Percentiles rank a stretch among this genome's conserved stretches.
Evolutionary conservation across 2,888 invertebrate species (phyloP).

Genomic region (Seira sanloemensis): DNA sequence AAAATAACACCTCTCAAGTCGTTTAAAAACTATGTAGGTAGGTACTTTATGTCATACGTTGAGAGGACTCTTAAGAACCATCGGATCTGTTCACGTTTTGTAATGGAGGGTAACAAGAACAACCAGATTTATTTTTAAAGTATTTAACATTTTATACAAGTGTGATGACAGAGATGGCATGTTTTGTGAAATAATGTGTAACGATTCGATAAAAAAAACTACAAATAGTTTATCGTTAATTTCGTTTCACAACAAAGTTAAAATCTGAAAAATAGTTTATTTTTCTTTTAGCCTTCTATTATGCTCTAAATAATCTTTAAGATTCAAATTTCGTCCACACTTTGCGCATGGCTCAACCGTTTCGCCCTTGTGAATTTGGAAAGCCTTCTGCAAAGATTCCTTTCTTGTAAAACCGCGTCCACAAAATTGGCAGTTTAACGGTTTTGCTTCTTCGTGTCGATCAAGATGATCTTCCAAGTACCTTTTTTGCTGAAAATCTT

Average conservation of each 20-base stretch:
- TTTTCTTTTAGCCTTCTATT: conserved; percentile 34
- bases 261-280: no score
- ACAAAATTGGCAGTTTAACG: conserved; percentile 56
- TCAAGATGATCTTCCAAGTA: conserved; percentile 60
- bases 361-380: conserved; percentile 59
- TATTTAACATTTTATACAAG: not conserved
- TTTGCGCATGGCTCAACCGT: conserved; percentile 46
- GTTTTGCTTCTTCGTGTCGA: conserved; percentile 51
- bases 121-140: not conserved
- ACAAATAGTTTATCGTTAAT: not conserved
- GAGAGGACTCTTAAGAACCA: not conserved
- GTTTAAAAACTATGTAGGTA: not conserved
- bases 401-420: conserved; percentile 38
- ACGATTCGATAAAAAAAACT: not conserved
- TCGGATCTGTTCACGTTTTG: not conserved
- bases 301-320: conserved; percentile 57
- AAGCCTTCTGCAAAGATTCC: conserved; percentile 49
- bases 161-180: not conserved
- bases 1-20: not conserved
- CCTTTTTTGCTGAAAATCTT: conserved; percentile 40
- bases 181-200: not conserved
- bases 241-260: not conserved
- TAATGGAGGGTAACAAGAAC: conserved; percentile 9
- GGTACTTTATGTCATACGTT: not conserved
- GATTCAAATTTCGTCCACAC: conserved; percentile 41